A percentile compares a stretch with the other conserved stretches of the same genome.
phyloP scores from a whole-genome alignment of 2,888 invertebrate genomes.

The Scrobipalpa atriplicella region DNA sequence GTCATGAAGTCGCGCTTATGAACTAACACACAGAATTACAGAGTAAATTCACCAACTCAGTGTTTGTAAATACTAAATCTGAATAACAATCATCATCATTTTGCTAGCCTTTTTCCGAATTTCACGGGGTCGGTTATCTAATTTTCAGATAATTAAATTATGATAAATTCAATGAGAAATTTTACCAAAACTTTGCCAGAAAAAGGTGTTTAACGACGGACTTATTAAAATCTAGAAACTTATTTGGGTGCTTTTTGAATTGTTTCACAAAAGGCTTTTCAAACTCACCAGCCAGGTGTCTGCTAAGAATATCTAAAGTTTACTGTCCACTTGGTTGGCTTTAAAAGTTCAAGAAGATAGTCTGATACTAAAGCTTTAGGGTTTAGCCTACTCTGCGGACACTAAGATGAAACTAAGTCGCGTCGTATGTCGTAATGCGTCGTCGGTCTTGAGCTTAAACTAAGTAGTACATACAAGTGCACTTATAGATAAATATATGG shows the following conservation, averaged over 20 bases:
- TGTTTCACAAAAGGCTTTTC: no score
- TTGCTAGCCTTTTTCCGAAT: no score
- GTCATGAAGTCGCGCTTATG: background rate
- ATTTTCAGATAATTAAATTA: no score
- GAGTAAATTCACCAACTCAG: background rate
- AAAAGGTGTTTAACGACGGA: no score
- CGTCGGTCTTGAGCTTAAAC: background rate
- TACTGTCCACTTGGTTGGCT: conserved; percentile 2
- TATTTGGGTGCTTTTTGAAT: no score
- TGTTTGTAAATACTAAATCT: no score
- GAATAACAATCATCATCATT: no score
- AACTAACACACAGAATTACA: background rate
- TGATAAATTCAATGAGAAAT: no score
- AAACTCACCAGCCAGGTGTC: background rate
- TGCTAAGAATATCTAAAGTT: background rate
- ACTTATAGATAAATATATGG: no score
- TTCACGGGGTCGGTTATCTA: no score
- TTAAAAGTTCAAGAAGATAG: conserved; percentile 1
- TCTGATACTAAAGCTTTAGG: background rate
- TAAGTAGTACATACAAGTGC: background rate
- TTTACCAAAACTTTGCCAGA: no score
- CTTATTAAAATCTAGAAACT: no score
- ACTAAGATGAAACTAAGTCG: conserved; percentile 3
- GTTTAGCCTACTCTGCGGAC: background rate
- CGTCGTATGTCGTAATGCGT: background rate